Evolutionary conservation across 2,888 invertebrate species (phyloP).

Genomic region (Artemia sinica): DNA sequence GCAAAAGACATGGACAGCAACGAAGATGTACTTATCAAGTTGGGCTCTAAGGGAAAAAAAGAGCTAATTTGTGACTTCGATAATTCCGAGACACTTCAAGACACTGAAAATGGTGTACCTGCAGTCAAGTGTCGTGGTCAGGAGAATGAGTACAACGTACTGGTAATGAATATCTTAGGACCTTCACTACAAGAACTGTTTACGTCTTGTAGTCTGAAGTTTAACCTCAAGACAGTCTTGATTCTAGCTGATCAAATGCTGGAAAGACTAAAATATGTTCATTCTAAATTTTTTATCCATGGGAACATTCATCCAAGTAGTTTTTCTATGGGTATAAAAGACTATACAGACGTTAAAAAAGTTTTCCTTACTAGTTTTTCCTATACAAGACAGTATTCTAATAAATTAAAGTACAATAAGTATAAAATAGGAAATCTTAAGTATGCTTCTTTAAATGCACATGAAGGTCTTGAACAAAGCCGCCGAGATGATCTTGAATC

Average conservation of each 20-base stretch:
- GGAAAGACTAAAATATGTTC: constrained; percentile 80
- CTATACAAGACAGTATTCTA: constrained; percentile 29
- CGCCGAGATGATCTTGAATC: constrained; percentile 99
- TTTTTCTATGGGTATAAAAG: not conserved
- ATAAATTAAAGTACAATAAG: constrained; percentile 40
- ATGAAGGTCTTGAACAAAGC: constrained; percentile 91
- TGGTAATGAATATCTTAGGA: constrained; percentile 97
- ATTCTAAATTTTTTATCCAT: constrained; percentile 98
- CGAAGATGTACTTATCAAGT: too few species aligned
- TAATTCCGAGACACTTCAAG: not conserved
- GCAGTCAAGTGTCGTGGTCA: constrained; percentile 58
- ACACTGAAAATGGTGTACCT: constrained; percentile 14
- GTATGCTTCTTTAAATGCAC: constrained; percentile 97
- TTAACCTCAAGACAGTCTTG: constrained; percentile 97
- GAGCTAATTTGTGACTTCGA: too few species aligned
- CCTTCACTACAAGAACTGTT: constrained; percentile 96
- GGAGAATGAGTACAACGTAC: constrained; percentile 91
- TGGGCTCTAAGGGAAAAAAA: too few species aligned
- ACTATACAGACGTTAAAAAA: constrained; percentile 16
- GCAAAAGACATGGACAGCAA: too few species aligned
- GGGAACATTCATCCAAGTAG: constrained; percentile 60
- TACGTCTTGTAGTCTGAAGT: constrained; percentile 95
- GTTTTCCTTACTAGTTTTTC: constrained; percentile 1
- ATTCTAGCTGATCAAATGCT: constrained; percentile 92
- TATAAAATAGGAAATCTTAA: constrained; percentile 86